Base-by-base conservation (phyloP, 1,140 invertebrate species). In the Meloidogyne floridensis region DNA sequence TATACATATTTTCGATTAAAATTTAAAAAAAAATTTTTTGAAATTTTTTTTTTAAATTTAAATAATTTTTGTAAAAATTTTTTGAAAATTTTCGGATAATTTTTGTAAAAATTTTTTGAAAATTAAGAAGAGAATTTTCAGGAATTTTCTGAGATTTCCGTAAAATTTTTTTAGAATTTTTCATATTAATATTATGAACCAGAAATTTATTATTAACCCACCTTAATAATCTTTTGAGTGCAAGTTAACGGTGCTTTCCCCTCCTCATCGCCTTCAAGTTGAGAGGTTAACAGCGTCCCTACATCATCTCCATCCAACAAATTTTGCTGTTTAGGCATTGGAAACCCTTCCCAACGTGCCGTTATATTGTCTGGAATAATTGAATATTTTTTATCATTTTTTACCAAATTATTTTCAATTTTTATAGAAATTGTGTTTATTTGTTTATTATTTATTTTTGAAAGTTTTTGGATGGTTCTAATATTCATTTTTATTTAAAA, bases 341-440 rank as follows among this genome's bases (percentile, higher is more conserved):
- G 86, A 51, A 90, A 81, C 53, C 88, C 88, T 80, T 89, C 88
- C 88, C 88, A 89, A 84, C 89, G 80, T 56, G 87, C 87, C 32
- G 84, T 85, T 69, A 88, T 84, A 80, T 88, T 87, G 80, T 88
- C 87, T 88, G 81, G 75, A 87, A 82, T 73, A 15, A 13, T 15
- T n/a, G 4, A 10, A 10, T 10, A 54, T 54, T 54, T 54, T 54
- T 54, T 11, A 15, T 15, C 7, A 65, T 65, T 65, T 65, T 65
- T 65, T n/a, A n/a, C 7, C 6, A 65, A n/a, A 65, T 65, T 65
- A n/a, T 65, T 65, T 6, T 65, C 59, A 65, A 65, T 65, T 65
- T 59, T 65, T 65, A 65, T 6, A 7, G 59, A 65, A n/a, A 65
- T 65, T 65, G 59, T 65, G 15, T 65, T 65, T 65, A 65, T 59